phyloP scores from a whole-genome alignment of 2,797 vertebrate species.

The Dipus sagitta region DNA sequence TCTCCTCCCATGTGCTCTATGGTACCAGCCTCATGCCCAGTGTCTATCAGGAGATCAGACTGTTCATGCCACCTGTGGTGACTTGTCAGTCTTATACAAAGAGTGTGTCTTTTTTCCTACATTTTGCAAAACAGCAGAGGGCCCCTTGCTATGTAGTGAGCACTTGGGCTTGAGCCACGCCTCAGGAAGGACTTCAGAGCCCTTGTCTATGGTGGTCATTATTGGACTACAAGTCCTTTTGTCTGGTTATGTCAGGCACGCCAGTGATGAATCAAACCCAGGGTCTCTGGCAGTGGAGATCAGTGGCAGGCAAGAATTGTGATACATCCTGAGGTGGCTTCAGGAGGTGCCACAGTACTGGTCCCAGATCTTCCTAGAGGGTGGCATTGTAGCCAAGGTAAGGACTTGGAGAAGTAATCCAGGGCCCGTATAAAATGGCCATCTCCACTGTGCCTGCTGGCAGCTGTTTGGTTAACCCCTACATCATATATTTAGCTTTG shows the following conservation, averaged over 20 bases:
- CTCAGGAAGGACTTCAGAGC: background rate
- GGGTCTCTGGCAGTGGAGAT: background rate
- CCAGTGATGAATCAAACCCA: background rate
- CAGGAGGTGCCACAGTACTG: background rate
- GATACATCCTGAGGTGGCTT: background rate
- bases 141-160: background rate
- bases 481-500: background rate
- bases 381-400: background rate
- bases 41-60: background rate
- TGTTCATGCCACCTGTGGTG: background rate
- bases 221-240: background rate
- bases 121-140: background rate
- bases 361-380: background rate
- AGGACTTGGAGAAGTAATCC: background rate
- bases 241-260: background rate
- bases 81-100: background rate
- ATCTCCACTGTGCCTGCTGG: background rate
- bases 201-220: background rate
- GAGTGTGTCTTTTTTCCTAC: background rate
- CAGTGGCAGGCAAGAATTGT: background rate
- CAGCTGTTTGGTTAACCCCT: background rate
- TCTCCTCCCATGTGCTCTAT: background rate
- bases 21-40: background rate
- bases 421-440: background rate
- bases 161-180: background rate